Conservation (phyloP, 2,113 vertebrate species). For the Sphaerodactylus townsendi region DNA sequence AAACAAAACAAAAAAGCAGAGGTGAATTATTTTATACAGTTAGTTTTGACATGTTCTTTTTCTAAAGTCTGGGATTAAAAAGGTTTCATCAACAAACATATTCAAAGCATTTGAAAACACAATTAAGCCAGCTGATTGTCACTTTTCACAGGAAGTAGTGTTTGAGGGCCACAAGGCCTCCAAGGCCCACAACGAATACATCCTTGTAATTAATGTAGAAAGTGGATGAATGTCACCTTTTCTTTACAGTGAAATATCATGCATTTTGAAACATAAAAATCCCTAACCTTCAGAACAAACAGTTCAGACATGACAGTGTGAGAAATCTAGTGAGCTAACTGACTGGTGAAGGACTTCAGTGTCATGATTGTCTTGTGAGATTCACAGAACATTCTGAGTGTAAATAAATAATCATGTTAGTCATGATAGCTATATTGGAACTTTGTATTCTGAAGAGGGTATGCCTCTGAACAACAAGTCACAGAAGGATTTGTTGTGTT, state of each 20-base stretch:
- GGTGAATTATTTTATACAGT: background rate
- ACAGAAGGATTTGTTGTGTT: background rate
- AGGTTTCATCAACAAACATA: conserved; percentile 28
- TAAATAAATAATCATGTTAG: background rate
- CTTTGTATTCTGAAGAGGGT: background rate
- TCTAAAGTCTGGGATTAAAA: conserved; percentile 33
- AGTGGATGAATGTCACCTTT: conserved; percentile 13
- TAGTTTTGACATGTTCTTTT: background rate
- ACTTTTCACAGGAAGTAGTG: conserved; percentile 19
- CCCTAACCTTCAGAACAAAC: background rate
- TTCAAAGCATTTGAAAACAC: conserved; percentile 19
- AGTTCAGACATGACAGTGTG: background rate
- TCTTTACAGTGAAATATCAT: conserved; percentile 18
- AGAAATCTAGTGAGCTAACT: background rate
- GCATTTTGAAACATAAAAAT: conserved; percentile 26
- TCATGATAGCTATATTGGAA: background rate
- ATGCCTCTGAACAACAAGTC: background rate
- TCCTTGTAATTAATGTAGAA: conserved; percentile 21
- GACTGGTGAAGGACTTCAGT: rapidly evolving
- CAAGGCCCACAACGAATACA: background rate
- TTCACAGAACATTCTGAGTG: background rate
- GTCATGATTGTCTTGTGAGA: background rate
- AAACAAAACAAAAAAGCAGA: background rate
- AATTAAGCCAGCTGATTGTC: conserved; percentile 23
- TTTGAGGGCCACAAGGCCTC: background rate